Conservation (phyloP, 2,888 invertebrate genomes). For the Euzophera pinguis region DNA sequence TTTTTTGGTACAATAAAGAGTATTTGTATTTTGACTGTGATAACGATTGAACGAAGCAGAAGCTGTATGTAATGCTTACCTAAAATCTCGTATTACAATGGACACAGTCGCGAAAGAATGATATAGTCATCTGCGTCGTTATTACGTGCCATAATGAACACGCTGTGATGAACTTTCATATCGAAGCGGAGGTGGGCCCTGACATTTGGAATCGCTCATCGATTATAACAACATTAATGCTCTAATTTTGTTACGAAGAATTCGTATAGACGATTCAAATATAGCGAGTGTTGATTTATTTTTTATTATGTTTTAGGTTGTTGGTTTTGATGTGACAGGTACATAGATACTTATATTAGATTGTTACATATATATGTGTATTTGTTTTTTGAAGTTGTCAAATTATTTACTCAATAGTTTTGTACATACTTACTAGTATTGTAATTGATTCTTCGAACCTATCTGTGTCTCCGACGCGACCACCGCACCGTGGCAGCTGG, state of each 20-base stretch:
- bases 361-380: too few species aligned
- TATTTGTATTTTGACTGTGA: too few species aligned
- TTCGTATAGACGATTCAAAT: conserved; percentile 13
- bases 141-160: conserved; percentile 69
- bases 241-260: conserved; percentile 30
- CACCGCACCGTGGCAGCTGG: too few species aligned
- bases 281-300: not conserved
- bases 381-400: too few species aligned
- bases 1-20: too few species aligned
- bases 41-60: too few species aligned
- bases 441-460: too few species aligned
- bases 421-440: not conserved
- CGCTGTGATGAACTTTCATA: conserved; percentile 72
- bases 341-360: not conserved
- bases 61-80: not conserved
- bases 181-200: conserved; percentile 53
- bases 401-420: too few species aligned
- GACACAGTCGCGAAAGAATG: conserved; percentile 55
- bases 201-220: conserved; percentile 65
- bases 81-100: conserved; percentile 44
- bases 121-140: conserved; percentile 70
- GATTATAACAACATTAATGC: conserved; percentile 55
- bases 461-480: too few species aligned
- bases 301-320: not conserved
- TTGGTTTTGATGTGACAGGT: not conserved